Percentiles rank a stretch among this genome's conserved stretches.
Conservation (phyloP, 2,113 vertebrate species). For the Cariama cristata region DNA sequence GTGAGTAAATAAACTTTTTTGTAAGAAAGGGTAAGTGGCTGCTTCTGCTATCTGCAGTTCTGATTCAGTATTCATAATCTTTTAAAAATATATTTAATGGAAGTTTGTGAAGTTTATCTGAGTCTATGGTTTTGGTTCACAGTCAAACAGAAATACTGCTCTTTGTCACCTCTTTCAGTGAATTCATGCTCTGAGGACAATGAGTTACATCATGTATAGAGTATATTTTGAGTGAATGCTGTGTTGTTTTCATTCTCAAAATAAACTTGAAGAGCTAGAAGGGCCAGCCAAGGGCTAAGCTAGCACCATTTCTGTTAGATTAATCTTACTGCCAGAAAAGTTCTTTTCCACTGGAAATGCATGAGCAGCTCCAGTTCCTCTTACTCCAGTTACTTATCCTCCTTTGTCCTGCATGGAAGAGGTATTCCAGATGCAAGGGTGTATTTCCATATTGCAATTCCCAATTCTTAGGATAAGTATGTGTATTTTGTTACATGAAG, state of each 20-base stretch:
- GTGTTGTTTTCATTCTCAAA: neutral
- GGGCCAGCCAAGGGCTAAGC: neutral
- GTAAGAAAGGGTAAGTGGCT: neutral
- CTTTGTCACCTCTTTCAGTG: neutral
- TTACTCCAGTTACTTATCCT: neutral
- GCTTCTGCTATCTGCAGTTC: neutral
- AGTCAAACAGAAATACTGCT: neutral
- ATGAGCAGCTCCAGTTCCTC: neutral
- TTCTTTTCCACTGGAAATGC: neutral
- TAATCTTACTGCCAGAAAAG: neutral
- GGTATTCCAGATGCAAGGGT: neutral
- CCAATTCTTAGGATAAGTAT: neutral
- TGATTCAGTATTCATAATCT: neutral
- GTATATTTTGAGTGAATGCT: neutral
- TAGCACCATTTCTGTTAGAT: neutral
- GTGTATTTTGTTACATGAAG: neutral
- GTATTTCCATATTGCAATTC: neutral
- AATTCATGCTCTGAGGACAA: neutral
- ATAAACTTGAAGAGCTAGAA: neutral
- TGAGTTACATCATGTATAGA: neutral
- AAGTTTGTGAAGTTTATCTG: neutral
- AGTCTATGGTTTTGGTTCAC: neutral
- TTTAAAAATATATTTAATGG: neutral
- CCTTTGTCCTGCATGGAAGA: neutral
- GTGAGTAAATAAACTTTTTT: neutral